phyloP scores from a whole-genome alignment of 1,140 invertebrate genomes.

The Lucilia cuprina region DNA sequence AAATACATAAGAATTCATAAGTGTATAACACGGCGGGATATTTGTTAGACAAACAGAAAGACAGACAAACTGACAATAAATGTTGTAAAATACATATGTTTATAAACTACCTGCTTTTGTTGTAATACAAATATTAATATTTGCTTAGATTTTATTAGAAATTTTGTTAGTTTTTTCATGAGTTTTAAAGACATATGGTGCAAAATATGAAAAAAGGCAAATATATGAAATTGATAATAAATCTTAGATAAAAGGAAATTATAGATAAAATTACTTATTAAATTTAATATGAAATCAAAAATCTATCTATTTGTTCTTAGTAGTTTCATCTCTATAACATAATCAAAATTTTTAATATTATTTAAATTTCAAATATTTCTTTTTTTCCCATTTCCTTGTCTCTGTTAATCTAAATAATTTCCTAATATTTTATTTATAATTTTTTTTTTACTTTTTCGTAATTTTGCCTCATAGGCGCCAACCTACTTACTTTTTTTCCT shows the following conservation, averaged over 20 bases:
- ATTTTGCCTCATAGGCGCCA: constrained; percentile 1
- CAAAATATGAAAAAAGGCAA: neutral
- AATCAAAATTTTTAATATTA: too few relatives aligned
- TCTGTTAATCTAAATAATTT: neutral
- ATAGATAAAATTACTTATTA: neutral
- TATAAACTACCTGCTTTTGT: constrained; percentile 18
- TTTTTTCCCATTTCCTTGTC: too few relatives aligned
- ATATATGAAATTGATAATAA: too few relatives aligned
- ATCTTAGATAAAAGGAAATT: neutral
- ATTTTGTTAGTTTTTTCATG: neutral
- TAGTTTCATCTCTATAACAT: too few relatives aligned
- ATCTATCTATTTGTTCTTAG: too few relatives aligned
- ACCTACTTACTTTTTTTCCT: neutral
- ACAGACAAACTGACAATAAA: neutral
- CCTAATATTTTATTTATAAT: neutral
- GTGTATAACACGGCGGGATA: neutral
- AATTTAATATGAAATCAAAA: too few relatives aligned
- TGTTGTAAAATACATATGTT: neutral
- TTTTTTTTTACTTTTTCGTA: neutral
- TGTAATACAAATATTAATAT: neutral
- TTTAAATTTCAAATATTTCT: too few relatives aligned
- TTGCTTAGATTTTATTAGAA: neutral
- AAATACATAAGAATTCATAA: neutral
- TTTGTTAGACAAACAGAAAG: neutral
- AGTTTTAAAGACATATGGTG: neutral